These are phyloP conservation scores for Prochilodus magdalenae DNA, from an alignment of 2,113 vertebrate genomes.

Conservation along the genomic window DNA sequence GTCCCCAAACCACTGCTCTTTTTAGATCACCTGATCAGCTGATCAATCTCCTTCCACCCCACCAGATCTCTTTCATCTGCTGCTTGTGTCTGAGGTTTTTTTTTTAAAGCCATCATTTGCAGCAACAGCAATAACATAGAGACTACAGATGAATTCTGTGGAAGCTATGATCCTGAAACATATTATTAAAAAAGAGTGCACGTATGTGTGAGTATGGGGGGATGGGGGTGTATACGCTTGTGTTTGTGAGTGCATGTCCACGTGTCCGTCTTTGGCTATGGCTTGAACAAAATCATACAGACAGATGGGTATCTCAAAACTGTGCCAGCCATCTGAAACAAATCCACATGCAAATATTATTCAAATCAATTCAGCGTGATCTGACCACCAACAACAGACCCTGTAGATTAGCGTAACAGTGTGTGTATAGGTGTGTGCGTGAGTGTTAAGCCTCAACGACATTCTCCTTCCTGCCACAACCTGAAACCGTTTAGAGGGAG, in stretches of 20 bases:
- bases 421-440: constrained; percentile 12
- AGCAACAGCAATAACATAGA: constrained; percentile 13
- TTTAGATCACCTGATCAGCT: not conserved
- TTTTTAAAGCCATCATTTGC: not conserved
- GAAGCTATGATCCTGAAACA: not conserved
- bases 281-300: constrained; percentile 55
- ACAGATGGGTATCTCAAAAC: constrained; percentile 60
- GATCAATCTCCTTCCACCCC: constrained; percentile 5
- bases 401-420: constrained; percentile 50
- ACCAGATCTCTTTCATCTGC: not conserved
- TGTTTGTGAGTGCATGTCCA: not conserved
- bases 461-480: constrained; percentile 10
- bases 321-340: constrained; percentile 60
- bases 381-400: constrained; percentile 50
- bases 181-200: constrained; percentile 24
- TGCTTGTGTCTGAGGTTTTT: not conserved
- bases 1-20: no score
- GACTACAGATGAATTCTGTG: not conserved
- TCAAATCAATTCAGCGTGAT: constrained; percentile 68
- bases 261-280: constrained; percentile 52
- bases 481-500: not conserved
- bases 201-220: not conserved
- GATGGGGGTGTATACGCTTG: constrained; percentile 6
- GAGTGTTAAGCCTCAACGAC: constrained; percentile 12
- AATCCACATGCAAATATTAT: constrained; percentile 63